Evolutionary conservation across 2,797 vertebrate species (phyloP).

Genomic region (Sebastes trivittatus): DNA sequence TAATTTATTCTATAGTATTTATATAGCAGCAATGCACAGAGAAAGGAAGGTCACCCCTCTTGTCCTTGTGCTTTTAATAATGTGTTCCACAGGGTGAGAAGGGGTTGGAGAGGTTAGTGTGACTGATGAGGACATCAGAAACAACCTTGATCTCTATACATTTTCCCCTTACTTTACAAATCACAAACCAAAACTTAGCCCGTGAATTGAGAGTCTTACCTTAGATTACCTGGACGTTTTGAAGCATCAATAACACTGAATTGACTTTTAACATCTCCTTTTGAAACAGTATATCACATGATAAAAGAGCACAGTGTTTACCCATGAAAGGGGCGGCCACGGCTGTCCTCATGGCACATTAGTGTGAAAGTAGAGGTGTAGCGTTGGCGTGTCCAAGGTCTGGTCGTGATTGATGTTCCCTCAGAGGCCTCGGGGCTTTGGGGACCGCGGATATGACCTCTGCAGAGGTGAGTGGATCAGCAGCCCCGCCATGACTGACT

Average conservation of each 20-base stretch:
- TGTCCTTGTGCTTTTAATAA: slow-evolving; percentile 17
- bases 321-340: background rate
- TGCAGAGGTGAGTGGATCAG: slow-evolving; percentile 66
- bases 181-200: background rate
- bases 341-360: slow-evolving; percentile 38
- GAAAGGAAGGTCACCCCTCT: background rate
- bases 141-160: slow-evolving; percentile 44
- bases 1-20: background rate
- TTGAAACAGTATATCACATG: background rate
- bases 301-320: slow-evolving; percentile 12
- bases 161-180: background rate
- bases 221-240: background rate
- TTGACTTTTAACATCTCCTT: background rate
- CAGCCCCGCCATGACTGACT: slow-evolving; percentile 59
- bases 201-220: background rate
- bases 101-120: background rate
- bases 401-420: slow-evolving; percentile 75
- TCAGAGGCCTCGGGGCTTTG: slow-evolving; percentile 68
- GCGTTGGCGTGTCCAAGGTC: slow-evolving; percentile 56
- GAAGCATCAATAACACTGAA: background rate
- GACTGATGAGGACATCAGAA: slow-evolving; percentile 45
- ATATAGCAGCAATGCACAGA: background rate
- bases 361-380: slow-evolving; percentile 28
- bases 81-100: background rate
- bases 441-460: slow-evolving; percentile 70